phyloP scores from a whole-genome alignment of 2,888 invertebrate genomes.

The Platerodrilus igneus region DNA sequence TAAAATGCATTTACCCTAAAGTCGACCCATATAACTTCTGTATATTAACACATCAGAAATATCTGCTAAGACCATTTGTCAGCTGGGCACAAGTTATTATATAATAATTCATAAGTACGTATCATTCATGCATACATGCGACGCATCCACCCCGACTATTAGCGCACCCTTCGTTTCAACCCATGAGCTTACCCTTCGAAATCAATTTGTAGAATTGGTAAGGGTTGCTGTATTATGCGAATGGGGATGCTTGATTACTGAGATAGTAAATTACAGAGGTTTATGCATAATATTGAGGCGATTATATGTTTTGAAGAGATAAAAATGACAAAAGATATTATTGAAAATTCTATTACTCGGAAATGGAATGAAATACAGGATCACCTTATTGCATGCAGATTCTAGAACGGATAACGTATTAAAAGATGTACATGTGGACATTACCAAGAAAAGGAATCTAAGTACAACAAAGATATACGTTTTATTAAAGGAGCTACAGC shows the following conservation, averaged over 20 bases:
- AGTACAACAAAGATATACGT: too few species aligned
- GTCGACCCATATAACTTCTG: slow-evolving; percentile 11
- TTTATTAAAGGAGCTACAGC: too few species aligned
- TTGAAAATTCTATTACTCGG: slow-evolving; percentile 42
- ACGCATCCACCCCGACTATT: slow-evolving; percentile 31
- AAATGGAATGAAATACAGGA: slow-evolving; percentile 30
- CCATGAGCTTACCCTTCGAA: slow-evolving; percentile 33
- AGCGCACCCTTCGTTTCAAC: slow-evolving; percentile 30
- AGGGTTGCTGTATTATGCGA: slow-evolving; percentile 36
- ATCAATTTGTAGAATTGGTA: slow-evolving; percentile 45
- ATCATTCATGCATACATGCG: slow-evolving; percentile 27
- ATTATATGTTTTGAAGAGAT: too few species aligned
- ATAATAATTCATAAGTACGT: slow-evolving; percentile 39
- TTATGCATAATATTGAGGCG: slow-evolving; percentile 24
- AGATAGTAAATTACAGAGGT: slow-evolving; percentile 22
- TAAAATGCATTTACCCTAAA: slow-evolving; percentile 15
- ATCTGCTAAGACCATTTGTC: slow-evolving; percentile 7
- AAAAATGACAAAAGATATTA: too few species aligned
- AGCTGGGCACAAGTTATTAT: slow-evolving; percentile 35
- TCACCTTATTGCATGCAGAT: slow-evolving; percentile 46
- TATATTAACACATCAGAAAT: background rate
- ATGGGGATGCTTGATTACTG: too few species aligned
- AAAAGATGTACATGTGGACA: too few species aligned
- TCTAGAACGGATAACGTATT: too few species aligned
- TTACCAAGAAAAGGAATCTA: too few species aligned